phyloP scores from a whole-genome alignment of 2,797 vertebrate species.

The Phalanger gymnotis region DNA sequence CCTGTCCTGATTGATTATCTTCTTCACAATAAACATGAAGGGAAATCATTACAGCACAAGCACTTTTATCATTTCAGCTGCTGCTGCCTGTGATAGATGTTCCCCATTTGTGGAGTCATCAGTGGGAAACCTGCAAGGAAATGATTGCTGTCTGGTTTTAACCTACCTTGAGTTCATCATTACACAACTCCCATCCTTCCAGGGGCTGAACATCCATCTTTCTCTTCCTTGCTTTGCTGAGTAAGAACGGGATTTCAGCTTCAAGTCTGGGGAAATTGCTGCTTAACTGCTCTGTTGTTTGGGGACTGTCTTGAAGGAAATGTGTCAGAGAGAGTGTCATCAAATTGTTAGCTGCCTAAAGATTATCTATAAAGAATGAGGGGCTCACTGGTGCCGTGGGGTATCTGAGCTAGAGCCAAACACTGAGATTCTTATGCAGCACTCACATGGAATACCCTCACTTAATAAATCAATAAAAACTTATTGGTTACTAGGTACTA shows the following conservation, averaged over 20 bases:
- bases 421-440: background rate
- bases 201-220: constrained; percentile 60
- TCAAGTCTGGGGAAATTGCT: constrained; percentile 18
- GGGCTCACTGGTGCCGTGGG: background rate
- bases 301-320: background rate
- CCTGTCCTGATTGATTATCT: constrained; percentile 65
- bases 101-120: constrained; percentile 59
- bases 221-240: constrained; percentile 26
- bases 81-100: constrained; percentile 74
- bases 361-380: background rate
- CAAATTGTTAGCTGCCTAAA: constrained; percentile 24
- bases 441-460: background rate
- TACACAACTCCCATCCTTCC: constrained; percentile 56
- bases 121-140: constrained; percentile 69
- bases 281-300: constrained; percentile 17
- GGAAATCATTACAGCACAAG: constrained; percentile 78
- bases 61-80: constrained; percentile 68
- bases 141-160: constrained; percentile 66
- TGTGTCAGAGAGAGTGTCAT: background rate
- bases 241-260: constrained; percentile 44
- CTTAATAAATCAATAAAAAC: background rate
- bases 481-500: background rate
- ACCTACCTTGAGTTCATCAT: constrained; percentile 68
- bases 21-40: constrained; percentile 74
- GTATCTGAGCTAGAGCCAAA: background rate